Percentiles rank a stretch among this genome's conserved stretches.
These are phyloP conservation scores for Phrynosoma platyrhinos DNA, from an alignment of 2,113 vertebrate genomes.

Conservation along the genomic window DNA sequence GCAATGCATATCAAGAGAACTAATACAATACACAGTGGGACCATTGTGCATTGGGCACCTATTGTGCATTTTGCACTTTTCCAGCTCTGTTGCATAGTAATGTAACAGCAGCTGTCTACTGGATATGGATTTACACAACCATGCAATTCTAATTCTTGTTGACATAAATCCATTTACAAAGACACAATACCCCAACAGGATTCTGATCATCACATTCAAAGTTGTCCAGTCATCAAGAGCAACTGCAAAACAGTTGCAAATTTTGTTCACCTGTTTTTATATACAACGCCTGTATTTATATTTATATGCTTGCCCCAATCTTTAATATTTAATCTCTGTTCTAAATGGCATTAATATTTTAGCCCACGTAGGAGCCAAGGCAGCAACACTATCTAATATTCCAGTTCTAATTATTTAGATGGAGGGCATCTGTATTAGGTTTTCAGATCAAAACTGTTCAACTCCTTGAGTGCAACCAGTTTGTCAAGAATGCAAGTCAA, in stretches of 20 bases:
- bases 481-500: conserved; percentile 27
- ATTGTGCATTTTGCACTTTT: no score
- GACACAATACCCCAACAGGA: no score
- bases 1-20: no score
- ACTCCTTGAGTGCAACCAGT: background rate
- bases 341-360: background rate
- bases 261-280: background rate
- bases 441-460: conserved; percentile 1
- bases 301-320: background rate
- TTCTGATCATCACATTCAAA: background rate
- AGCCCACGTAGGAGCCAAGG: background rate
- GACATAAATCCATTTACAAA: no score
- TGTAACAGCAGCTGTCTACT: no score
- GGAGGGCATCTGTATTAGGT: conserved; percentile 27
- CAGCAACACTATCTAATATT: background rate
- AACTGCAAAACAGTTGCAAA: background rate
- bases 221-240: background rate
- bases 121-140: no score
- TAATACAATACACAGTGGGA: no score
- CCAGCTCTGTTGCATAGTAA: no score
- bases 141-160: no score
- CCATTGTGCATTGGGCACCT: no score
- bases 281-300: background rate
- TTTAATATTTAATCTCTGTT: background rate
- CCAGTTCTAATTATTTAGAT: conserved; percentile 14